Evolutionary conservation across 2,113 vertebrate species (phyloP).

Genomic region (Actenoides hombroni): DNA sequence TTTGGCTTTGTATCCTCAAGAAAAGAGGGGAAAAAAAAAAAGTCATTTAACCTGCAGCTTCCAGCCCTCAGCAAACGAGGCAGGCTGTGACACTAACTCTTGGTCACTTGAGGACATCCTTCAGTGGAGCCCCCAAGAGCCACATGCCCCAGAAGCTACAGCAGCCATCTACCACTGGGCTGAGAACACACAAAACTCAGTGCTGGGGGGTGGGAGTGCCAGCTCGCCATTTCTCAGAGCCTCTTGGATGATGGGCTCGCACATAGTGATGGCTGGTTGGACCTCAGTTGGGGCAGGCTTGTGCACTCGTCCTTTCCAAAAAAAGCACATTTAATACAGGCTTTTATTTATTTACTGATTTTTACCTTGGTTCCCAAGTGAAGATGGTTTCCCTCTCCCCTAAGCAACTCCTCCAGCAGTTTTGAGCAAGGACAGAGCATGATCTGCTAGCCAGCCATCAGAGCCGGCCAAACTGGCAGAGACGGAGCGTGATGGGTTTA

Average conservation of each 20-base stretch:
- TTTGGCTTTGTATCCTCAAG: not conserved
- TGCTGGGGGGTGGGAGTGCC: rapidly evolving
- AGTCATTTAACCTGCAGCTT: too few relatives aligned
- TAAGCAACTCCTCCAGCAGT: not conserved
- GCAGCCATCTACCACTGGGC: rapidly evolving
- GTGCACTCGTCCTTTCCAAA: rapidly evolving
- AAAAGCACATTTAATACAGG: rapidly evolving
- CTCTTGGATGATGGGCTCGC: rapidly evolving
- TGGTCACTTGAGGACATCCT: not conserved
- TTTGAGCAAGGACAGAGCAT: not conserved
- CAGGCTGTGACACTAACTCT: not conserved
- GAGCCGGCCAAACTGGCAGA: rapidly evolving
- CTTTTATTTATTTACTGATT: not conserved
- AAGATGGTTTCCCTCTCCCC: rapidly evolving
- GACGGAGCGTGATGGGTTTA: not conserved
- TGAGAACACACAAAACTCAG: not conserved
- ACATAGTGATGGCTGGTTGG: rapidly evolving
- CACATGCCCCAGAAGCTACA: not conserved
- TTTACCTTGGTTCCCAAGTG: rapidly evolving
- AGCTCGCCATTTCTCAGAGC: rapidly evolving
- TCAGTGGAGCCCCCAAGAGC: not conserved
- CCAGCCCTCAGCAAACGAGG: rapidly evolving
- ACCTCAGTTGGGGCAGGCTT: not conserved
- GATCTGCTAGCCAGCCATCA: not conserved
- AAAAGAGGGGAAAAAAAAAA: not conserved